Conservation (phyloP, 2,888 invertebrate species). For the Epirrita christyi region DNA sequence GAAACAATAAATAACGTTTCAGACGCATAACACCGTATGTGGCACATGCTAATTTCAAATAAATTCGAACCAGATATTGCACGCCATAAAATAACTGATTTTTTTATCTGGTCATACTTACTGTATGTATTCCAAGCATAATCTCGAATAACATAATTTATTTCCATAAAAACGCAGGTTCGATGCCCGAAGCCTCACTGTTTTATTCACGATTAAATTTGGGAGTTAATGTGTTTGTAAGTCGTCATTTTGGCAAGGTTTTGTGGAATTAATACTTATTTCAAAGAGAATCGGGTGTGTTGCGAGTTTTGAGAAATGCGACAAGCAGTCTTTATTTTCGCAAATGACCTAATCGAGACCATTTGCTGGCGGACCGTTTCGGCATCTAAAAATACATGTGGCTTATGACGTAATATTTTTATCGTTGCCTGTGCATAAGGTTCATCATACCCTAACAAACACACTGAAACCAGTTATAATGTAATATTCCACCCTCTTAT, state of each 20-base stretch:
- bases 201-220: slow-evolving; percentile 62
- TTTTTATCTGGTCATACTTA: slow-evolving; percentile 8
- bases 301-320: slow-evolving; percentile 7
- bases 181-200: slow-evolving; percentile 36
- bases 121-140: neutral
- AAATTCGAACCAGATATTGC: slow-evolving; percentile 7
- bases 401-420: no score
- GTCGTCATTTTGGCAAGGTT: slow-evolving; percentile 51
- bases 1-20: slow-evolving; percentile 17
- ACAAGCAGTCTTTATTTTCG: slow-evolving; percentile 3
- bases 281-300: neutral
- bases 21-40: slow-evolving; percentile 18
- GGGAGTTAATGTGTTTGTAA: slow-evolving; percentile 55
- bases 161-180: slow-evolving; percentile 40
- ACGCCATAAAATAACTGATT: slow-evolving; percentile 19
- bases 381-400: no score
- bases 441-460: no score
- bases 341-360: slow-evolving; percentile 14
- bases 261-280: slow-evolving; percentile 38
- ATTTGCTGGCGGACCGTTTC: no score
- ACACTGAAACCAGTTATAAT: no score
- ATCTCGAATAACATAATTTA: slow-evolving; percentile 16
- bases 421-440: no score
- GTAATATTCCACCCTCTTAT: no score
- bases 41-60: slow-evolving; percentile 17